Percentiles rank a stretch among this genome's conserved stretches.
Evolutionary conservation across 2,797 vertebrate species (phyloP).

Genomic region (Glossophaga mutica): DNA sequence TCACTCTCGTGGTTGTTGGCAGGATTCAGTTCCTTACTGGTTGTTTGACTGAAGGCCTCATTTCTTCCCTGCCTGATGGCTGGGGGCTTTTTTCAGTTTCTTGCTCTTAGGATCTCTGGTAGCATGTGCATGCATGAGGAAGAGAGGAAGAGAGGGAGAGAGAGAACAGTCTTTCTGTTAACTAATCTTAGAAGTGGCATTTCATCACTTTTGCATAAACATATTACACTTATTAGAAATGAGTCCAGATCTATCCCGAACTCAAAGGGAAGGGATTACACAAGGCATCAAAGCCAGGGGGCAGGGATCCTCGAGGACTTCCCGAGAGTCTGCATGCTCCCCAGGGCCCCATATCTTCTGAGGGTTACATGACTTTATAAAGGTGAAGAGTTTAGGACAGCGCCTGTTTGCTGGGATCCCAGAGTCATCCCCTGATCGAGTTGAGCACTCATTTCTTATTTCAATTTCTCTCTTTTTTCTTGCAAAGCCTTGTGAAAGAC

Average conservation of each 20-base stretch:
- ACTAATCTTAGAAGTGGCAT: neutral
- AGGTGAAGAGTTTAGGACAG: neutral
- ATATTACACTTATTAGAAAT: neutral
- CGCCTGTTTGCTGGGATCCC: neutral
- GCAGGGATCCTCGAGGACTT: neutral
- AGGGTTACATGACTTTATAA: neutral
- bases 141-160: too few relatives aligned
- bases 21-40: neutral
- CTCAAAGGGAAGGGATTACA: neutral
- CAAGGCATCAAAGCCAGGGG: neutral
- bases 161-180: neutral
- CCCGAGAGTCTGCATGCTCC: neutral
- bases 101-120: neutral
- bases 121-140: neutral
- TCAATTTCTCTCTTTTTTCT: conserved; percentile 1
- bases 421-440: neutral
- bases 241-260: neutral
- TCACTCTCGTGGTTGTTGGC: neutral
- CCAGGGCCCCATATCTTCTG: neutral
- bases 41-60: neutral
- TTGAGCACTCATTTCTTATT: neutral
- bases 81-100: neutral
- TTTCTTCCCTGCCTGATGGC: neutral
- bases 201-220: neutral
- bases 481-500: neutral